Percentiles rank a stretch among this genome's conserved stretches.
Conservation (phyloP, 1,140 invertebrate species). For the Orius insidiosus region DNA sequence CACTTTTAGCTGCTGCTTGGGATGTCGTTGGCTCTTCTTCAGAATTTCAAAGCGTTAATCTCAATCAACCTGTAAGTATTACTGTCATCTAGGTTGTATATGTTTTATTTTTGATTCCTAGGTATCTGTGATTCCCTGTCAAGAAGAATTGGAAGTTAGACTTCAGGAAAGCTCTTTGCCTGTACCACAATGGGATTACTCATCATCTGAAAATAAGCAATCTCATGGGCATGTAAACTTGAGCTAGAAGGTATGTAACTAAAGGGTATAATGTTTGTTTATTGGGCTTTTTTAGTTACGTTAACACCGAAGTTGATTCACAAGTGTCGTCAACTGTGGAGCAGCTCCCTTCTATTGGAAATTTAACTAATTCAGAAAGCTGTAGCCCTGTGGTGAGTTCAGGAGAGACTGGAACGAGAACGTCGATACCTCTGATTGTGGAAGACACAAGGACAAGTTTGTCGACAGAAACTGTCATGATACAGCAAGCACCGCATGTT, state of each 20-base stretch:
- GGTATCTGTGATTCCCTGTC: conserved; percentile 31
- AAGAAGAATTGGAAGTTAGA: conserved; percentile 32
- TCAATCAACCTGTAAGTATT: conserved; percentile 14
- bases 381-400: too few relatives aligned
- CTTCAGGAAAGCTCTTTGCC: conserved; percentile 25
- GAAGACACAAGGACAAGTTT: too few relatives aligned
- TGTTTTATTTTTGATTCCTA: conserved; percentile 10
- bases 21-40: conserved; percentile 29
- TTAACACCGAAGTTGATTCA: conserved; percentile 32
- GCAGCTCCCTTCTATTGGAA: too few relatives aligned
- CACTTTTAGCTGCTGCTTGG: conserved; percentile 24
- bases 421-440: too few relatives aligned
- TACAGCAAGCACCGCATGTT: conserved; percentile 4
- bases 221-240: conserved; percentile 27
- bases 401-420: too few relatives aligned
- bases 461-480: too few relatives aligned
- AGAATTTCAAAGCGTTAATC: conserved; percentile 20
- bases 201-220: conserved; percentile 11
- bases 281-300: conserved; percentile 28
- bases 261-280: neutral
- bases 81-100: neutral
- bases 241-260: conserved; percentile 28
- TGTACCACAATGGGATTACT: conserved; percentile 16
- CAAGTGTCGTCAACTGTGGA: conserved; percentile 25
- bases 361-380: too few relatives aligned